Conservation (phyloP, 2,888 invertebrate genomes). For the Hydraecia micacea region DNA sequence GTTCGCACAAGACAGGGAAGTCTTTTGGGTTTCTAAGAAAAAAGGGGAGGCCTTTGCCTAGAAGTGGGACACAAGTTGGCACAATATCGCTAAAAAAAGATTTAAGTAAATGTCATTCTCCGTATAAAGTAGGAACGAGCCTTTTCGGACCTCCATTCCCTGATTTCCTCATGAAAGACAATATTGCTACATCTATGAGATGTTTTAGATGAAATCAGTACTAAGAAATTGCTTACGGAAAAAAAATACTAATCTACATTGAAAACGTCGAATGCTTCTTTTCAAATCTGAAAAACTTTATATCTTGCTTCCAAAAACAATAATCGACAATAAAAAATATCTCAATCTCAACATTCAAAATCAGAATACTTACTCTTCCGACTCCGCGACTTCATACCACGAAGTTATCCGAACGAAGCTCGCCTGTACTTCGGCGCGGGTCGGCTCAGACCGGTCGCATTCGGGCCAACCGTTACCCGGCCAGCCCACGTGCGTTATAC, state of each 20-base stretch:
- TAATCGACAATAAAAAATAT: conserved; percentile 6
- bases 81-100: no score
- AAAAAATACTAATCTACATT: not conserved
- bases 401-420: conserved; percentile 30
- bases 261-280: not conserved
- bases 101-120: no score
- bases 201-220: no score
- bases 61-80: no score
- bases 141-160: not conserved
- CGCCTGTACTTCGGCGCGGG: conserved; percentile 18
- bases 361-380: conserved; percentile 18
- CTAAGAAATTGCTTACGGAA: no score
- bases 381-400: conserved; percentile 10
- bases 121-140: not conserved
- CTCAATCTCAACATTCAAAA: conserved; percentile 21
- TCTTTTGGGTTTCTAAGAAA: no score
- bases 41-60: no score
- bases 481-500: conserved; percentile 68
- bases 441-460: conserved; percentile 73
- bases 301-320: no score
- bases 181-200: no score
- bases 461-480: conserved; percentile 76
- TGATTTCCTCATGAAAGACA: no score
- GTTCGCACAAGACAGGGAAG: no score
- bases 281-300: not conserved